Percentiles rank a stretch among this genome's conserved stretches.
These are phyloP conservation scores for Hymenopus coronatus DNA, from an alignment of 2,888 invertebrate genomes.

Conservation along the genomic window DNA sequence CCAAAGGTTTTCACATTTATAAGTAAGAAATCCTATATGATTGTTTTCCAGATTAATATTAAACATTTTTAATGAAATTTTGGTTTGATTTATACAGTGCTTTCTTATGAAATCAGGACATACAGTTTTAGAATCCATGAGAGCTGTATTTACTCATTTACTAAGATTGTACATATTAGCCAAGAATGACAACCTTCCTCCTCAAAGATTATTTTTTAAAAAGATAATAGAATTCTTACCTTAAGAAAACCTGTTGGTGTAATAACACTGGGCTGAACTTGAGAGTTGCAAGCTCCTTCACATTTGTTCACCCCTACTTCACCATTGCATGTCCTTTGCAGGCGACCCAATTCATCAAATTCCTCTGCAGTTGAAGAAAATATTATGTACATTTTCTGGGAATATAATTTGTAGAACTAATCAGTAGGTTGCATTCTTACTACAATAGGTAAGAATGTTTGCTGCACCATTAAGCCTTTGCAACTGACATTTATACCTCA, in stretches of 20 bases:
- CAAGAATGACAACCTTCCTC: background rate
- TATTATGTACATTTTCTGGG: background rate
- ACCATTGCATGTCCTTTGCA: slow-evolving; percentile 83
- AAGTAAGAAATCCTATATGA: too few species aligned
- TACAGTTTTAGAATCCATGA: too few species aligned
- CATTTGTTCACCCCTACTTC: slow-evolving; percentile 90
- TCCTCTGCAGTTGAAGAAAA: slow-evolving; percentile 61
- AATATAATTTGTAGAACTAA: background rate
- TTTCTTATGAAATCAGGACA: too few species aligned
- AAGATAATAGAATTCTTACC: slow-evolving; percentile 49
- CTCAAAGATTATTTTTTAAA: background rate
- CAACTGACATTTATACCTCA: too few species aligned
- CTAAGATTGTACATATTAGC: background rate
- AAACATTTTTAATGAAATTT: too few species aligned
- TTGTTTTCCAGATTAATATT: too few species aligned
- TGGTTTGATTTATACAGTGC: too few species aligned
- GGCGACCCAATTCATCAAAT: slow-evolving; percentile 79
- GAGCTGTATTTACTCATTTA: background rate
- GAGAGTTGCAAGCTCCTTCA: slow-evolving; percentile 88
- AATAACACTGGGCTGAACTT: slow-evolving; percentile 87
- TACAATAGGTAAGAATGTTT: too few species aligned
- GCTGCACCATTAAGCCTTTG: too few species aligned
- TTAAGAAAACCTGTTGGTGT: slow-evolving; percentile 87
- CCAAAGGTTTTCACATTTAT: too few species aligned
- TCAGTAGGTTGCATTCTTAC: too few species aligned